Base-by-base conservation (phyloP, 2,888 invertebrate genomes). In the Arctia plantaginis region DNA sequence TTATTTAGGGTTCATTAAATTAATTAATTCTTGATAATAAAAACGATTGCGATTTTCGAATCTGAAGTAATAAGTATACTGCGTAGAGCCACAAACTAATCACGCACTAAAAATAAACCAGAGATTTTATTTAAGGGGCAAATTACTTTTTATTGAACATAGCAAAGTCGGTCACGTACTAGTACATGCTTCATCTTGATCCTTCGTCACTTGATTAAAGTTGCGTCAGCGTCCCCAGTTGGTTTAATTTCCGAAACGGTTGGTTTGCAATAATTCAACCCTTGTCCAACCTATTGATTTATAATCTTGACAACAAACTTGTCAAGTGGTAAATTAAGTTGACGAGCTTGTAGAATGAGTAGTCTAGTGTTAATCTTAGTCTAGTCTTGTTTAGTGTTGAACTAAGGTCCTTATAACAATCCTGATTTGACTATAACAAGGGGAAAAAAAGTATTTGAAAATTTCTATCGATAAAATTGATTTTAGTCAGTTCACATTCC, bases 211-310 rank as follows among this genome's bases (percentile, higher is more conserved):
- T 65, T 59, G 33, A 74, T 74, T 51, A 64, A 71, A 71, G 23
- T 68, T 59, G 13, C 44, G n/a, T 68, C 44, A 72, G 30, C 30
- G 35, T 69, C 66, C 39, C 70, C 64, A 35, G 69, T 41, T 41
- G 68, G 59, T 27, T 75, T 75, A 71, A 77, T 77, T 73, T 74
- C 71, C 66, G 66, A 74, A 77, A 73, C 74, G 75, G 74, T 79
- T 72, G 72, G 62, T 70, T 76, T 68, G 66, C 68, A 73, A 66
- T 80, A 74, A 82, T 73, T 74, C 39, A 70, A 75, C 79, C 81
- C 78, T 79, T 85, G 82, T 81, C 77, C 30, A n/a, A 39, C 47
- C 72, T 66, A 67, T 80, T 76, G 23, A 69, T 81, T 79, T 41
- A 81, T 78, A 76, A 80, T 81, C 72, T 73, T 66, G 62, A 77